Base-by-base conservation (phyloP, 2,888 invertebrate genomes). In the Amphipyra tragopoginis region DNA sequence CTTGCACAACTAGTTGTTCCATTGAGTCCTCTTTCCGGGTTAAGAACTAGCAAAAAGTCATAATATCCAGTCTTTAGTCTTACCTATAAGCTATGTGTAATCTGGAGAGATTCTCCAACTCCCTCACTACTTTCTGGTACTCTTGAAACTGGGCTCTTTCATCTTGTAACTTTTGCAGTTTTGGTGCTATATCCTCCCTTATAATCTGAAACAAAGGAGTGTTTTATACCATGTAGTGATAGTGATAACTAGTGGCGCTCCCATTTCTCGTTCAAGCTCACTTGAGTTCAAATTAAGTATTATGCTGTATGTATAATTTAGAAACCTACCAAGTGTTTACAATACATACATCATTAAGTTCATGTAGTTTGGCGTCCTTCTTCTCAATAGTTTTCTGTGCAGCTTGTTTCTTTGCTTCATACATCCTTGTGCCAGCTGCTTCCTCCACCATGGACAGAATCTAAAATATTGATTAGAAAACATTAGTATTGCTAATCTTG, bases 391-490 rank as follows among this genome's bases (percentile, higher is more conserved):
- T 97, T 84, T 97, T 98, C 72, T 98, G 96, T 0, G 99, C 97
- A 4, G 96, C 96, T 82, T 97, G 97, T 76, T 98, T 98, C 89
- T 99, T 99, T 0, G 96, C 96, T 90, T 99, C 99, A 88, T 99
- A 99, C 97, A 99, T 97, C 81, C 98, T 97, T 0, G 99, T 99
- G 1, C 99, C 99, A 0, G 99, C 99, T 7, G 99, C 99, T 94
- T 99, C 99, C 93, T 99, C 99, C 58, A 99, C 97, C 99, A 99
- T 99, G 0, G 98, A 97, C 55, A 99, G 94, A 82, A 99, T 98
- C 97, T 98, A 80, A 6, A 77, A 43, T 9, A 13, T 5, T n/a
- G n/a, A n/a, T n/a, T n/a, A n/a, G n/a, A n/a, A 4, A 14, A n/a
- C 7, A 40, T 5, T 39, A n/a, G 38, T 4, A 36, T 10, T 36